A percentile compares a stretch with the other conserved stretches of the same genome.
Conservation (phyloP, 30 jellyfish, hydroid and myxozoan species). For the Chrysaora quinquecirrha region DNA sequence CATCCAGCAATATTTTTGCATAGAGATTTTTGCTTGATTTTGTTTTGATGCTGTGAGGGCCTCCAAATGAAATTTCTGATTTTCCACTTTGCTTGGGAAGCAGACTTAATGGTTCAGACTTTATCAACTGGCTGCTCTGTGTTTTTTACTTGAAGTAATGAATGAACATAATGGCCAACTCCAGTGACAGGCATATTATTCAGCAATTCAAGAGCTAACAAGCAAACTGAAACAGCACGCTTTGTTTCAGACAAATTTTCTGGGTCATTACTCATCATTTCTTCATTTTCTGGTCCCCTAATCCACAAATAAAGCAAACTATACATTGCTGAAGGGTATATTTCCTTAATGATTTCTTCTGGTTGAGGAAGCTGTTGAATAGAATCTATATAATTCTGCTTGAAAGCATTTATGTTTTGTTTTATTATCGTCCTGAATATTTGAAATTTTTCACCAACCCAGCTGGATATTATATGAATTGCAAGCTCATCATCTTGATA, state of each 20-base stretch:
- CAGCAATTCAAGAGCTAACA: constrained; percentile 51
- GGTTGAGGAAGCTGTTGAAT: constrained; percentile 64
- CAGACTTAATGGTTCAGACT: too few relatives aligned
- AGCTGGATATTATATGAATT: constrained; percentile 50
- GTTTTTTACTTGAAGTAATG: constrained; percentile 33
- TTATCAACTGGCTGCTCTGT: too few relatives aligned
- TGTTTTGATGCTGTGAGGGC: too few relatives aligned
- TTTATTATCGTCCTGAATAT: constrained; percentile 34
- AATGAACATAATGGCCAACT: constrained; percentile 57
- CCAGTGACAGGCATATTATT: constrained; percentile 59
- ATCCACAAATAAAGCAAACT: constrained; percentile 58
- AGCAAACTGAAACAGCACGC: constrained; percentile 5
- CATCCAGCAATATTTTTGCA: too few relatives aligned
- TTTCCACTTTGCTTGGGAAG: too few relatives aligned
- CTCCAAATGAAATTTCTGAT: too few relatives aligned
- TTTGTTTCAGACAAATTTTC: background rate
- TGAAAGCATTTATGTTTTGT: constrained; percentile 43
- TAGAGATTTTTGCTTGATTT: too few relatives aligned
- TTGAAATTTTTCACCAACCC: constrained; percentile 72
- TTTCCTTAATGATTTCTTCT: constrained; percentile 41
- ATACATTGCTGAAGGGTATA: constrained; percentile 70
- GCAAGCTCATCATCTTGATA: constrained; percentile 57
- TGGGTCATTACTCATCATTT: background rate
- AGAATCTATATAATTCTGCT: constrained; percentile 38
- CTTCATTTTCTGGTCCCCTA: constrained; percentile 30